A percentile compares a stretch with the other conserved stretches of the same genome.
Conservation (phyloP, 2,888 invertebrate species). For the Chesias legatella region DNA sequence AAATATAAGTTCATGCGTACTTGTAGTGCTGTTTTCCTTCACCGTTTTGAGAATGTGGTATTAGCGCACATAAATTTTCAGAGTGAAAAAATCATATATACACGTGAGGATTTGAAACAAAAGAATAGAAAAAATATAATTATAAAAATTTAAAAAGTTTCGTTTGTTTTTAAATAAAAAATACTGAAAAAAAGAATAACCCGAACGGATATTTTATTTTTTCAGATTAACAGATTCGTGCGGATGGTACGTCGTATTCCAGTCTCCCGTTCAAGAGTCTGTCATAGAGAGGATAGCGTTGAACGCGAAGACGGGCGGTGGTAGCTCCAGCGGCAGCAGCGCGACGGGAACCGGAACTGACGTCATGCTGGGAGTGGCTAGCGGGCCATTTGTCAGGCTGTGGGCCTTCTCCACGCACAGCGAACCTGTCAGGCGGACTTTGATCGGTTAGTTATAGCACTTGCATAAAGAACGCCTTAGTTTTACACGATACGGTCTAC, state of each 20-base stretch:
- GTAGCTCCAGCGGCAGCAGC: constrained; percentile 55
- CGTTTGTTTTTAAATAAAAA: too few relatives aligned
- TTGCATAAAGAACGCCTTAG: too few relatives aligned
- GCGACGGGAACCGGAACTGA: constrained; percentile 65
- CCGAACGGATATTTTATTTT: constrained; percentile 8
- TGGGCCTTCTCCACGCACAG: constrained; percentile 76
- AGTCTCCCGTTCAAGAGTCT: constrained; percentile 94
- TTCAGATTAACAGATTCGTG: constrained; percentile 94
- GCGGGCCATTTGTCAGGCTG: constrained; percentile 66
- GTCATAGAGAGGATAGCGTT: constrained; percentile 95
- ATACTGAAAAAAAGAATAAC: too few relatives aligned
- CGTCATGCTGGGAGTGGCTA: constrained; percentile 73
- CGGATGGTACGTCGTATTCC: constrained; percentile 97
- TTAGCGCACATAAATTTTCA: too few relatives aligned
- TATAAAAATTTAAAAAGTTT: too few relatives aligned
- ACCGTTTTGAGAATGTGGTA: too few relatives aligned
- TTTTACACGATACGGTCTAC: too few relatives aligned
- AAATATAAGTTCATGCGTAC: too few relatives aligned
- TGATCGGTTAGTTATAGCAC: constrained; percentile 56
- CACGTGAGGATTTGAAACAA: too few relatives aligned
- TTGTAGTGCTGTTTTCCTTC: too few relatives aligned
- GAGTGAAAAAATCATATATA: too few relatives aligned
- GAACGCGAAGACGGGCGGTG: constrained; percentile 82
- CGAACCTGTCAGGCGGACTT: constrained; percentile 71
- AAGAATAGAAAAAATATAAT: too few relatives aligned